phyloP scores from a whole-genome alignment of 2,888 invertebrate species.

The Eulithis prunata region DNA sequence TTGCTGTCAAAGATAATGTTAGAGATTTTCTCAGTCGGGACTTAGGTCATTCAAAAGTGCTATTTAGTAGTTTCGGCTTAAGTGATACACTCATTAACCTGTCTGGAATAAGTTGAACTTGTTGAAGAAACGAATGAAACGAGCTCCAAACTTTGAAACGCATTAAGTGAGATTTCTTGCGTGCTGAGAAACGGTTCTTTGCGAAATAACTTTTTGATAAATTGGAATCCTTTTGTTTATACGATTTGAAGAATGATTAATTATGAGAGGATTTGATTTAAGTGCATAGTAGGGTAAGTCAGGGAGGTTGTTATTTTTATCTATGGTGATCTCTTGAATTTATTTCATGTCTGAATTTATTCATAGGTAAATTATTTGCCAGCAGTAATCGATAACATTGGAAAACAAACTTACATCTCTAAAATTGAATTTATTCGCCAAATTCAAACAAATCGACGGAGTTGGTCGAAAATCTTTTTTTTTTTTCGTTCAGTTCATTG shows the following conservation, averaged over 20 bases:
- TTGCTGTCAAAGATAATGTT: neutral
- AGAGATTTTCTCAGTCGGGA: neutral
- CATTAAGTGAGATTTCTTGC: constrained; percentile 30
- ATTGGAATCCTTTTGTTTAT: constrained; percentile 21
- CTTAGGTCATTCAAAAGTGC: neutral
- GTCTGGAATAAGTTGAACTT: constrained; percentile 40
- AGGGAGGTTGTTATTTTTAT: no score
- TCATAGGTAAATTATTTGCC: no score
- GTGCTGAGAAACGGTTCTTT: constrained; percentile 9
- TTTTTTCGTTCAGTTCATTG: no score
- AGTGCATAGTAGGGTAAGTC: neutral
- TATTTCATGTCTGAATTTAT: no score
- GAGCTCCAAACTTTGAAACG: constrained; percentile 25
- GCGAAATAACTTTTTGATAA: constrained; percentile 15
- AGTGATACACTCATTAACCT: constrained; percentile 44
- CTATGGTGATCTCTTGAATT: no score
- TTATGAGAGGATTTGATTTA: neutral
- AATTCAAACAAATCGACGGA: no score
- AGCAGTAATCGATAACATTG: no score
- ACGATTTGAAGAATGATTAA: constrained; percentile 8
- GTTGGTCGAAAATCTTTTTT: no score
- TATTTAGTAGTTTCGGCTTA: constrained; percentile 27
- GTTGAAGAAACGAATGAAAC: constrained; percentile 20
- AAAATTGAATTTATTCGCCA: no score
- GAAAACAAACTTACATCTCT: no score